Percentiles rank a stretch among this genome's conserved stretches.
Conservation (phyloP, 2,888 invertebrate species). For the Theodoxus fluviatilis region DNA sequence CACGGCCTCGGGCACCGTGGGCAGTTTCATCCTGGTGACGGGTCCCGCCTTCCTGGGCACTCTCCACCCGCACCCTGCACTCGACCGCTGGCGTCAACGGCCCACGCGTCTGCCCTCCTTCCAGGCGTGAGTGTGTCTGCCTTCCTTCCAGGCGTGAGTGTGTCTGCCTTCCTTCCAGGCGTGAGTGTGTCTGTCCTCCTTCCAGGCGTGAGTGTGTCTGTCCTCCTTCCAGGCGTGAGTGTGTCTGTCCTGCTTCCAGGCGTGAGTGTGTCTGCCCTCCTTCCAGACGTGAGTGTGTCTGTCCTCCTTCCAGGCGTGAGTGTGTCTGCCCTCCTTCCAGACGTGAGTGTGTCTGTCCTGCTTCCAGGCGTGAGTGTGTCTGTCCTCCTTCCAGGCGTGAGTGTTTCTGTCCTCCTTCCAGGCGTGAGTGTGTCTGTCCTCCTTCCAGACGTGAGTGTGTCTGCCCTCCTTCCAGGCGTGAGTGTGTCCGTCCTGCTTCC, state of each 20-base stretch:
- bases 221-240: not conserved
- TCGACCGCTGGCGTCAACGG: constrained; percentile 51
- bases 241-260: constrained; percentile 6
- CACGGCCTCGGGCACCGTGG: constrained; percentile 43
- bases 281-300: too few relatives aligned
- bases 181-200: constrained; percentile 1
- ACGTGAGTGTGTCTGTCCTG: too few relatives aligned
- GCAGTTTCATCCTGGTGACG: constrained; percentile 40
- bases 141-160: not conserved
- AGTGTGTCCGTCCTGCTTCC: too few relatives aligned
- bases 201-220: not conserved
- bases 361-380: too few relatives aligned
- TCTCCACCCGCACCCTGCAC: constrained; percentile 48
- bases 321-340: too few relatives aligned
- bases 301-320: too few relatives aligned
- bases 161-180: not conserved
- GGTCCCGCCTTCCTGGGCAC: constrained; percentile 53
- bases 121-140: constrained; percentile 34
- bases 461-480: too few relatives aligned
- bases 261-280: not conserved
- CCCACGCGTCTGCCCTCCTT: constrained; percentile 34
- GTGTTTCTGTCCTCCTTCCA: too few relatives aligned
- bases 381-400: too few relatives aligned
- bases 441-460: too few relatives aligned
- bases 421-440: too few relatives aligned